Evolutionary conservation across 2,888 invertebrate genomes (phyloP).

Genomic region (Branchellion lobata): DNA sequence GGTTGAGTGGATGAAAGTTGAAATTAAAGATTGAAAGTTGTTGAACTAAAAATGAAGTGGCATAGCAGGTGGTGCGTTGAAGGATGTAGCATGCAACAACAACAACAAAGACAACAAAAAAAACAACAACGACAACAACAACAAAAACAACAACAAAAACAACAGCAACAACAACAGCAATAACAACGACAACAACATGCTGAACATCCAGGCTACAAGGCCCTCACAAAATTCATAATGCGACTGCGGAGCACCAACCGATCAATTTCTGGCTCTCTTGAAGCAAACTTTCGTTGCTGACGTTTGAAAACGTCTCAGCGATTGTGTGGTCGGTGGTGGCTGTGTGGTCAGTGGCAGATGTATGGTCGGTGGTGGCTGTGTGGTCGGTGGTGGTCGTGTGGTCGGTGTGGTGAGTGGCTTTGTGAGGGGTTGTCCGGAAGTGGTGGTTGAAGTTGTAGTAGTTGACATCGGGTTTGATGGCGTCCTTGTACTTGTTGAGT

Average conservation of each 20-base stretch:
- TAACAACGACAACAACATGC: no score
- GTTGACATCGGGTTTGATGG: neutral
- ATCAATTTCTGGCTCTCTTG: neutral
- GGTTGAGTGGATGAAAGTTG: neutral
- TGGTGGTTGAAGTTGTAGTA: neutral
- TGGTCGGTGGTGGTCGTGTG: neutral
- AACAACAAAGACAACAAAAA: no score
- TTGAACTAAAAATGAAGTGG: neutral
- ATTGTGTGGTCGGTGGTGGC: no score
- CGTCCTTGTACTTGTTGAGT: constrained; percentile 7
- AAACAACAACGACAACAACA: no score
- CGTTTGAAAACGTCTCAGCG: no score
- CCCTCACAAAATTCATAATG: neutral
- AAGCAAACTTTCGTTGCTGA: no score
- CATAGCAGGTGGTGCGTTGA: no score
- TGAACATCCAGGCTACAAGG: no score
- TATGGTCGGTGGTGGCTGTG: neutral
- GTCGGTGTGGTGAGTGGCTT: neutral
- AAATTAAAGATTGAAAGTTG: neutral
- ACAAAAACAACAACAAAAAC: no score
- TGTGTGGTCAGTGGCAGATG: neutral
- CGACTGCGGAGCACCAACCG: neutral
- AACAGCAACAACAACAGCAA: no score
- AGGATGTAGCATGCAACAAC: no score
- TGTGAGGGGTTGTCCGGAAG: neutral